Evolutionary conservation across 2,113 vertebrate species (phyloP).

Genomic region (Shinisaurus crocodilurus): DNA sequence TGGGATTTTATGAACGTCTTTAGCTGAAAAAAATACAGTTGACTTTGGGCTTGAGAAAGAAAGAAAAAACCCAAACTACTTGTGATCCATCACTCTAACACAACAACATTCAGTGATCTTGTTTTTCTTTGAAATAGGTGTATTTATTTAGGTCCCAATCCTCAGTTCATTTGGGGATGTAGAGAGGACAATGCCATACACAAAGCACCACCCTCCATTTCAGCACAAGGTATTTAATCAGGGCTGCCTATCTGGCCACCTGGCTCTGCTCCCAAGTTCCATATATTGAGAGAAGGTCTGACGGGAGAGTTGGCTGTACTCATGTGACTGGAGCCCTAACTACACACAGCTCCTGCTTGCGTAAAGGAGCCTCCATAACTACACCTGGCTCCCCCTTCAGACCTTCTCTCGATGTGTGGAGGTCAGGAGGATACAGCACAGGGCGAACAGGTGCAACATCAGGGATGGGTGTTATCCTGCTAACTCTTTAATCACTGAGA

Average conservation of each 20-base stretch:
- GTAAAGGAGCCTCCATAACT: too few species aligned
- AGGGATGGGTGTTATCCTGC: too few species aligned
- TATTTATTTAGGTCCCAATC: neutral
- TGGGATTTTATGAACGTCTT: neutral
- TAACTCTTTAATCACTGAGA: too few species aligned
- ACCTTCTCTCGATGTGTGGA: too few species aligned
- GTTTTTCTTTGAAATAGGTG: neutral
- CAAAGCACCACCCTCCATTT: too few species aligned
- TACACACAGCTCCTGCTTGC: too few species aligned
- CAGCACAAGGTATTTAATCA: neutral
- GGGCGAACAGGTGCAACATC: too few species aligned
- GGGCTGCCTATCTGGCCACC: neutral
- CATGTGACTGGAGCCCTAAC: too few species aligned
- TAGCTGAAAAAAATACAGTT: slow-evolving; percentile 15
- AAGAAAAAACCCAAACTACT: neutral
- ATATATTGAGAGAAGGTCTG: neutral
- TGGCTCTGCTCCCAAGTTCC: neutral
- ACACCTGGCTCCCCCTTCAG: too few species aligned
- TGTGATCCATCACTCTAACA: neutral
- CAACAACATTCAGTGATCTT: neutral
- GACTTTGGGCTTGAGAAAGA: slow-evolving; percentile 24
- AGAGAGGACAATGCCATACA: neutral
- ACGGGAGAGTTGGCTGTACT: too few species aligned
- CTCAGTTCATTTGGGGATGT: neutral
- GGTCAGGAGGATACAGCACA: too few species aligned